phyloP scores from a whole-genome alignment of 2,797 vertebrate species.

The Chloroceryle amazona region DNA sequence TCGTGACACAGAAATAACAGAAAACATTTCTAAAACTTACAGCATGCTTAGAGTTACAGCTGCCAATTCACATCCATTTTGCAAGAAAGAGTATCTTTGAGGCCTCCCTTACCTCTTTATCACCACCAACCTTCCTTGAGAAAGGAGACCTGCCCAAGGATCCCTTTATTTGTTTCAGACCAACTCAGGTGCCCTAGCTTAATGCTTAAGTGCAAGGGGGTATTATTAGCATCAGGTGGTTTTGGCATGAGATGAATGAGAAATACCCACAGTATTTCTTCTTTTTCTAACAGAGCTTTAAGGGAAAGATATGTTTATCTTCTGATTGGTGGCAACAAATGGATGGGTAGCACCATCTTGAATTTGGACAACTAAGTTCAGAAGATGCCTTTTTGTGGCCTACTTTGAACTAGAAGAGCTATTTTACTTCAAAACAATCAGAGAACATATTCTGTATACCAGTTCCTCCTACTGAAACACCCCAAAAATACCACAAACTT shows the following conservation, averaged over 20 bases:
- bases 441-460: not conserved
- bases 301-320: not conserved
- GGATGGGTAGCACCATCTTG: not conserved
- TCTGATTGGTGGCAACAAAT: not conserved
- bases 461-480: not conserved
- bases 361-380: not conserved
- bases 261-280: fast-evolving
- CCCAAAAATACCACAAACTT: not conserved
- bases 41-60: fast-evolving
- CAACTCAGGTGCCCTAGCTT: not conserved
- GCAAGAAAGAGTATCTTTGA: fast-evolving
- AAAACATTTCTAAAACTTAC: not conserved
- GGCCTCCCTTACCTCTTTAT: fast-evolving
- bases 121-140: fast-evolving
- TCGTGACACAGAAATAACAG: fast-evolving
- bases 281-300: not conserved
- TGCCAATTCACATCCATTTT: fast-evolving
- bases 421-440: not conserved
- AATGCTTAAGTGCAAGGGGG: not conserved
- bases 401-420: not conserved
- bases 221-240: not conserved
- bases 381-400: not conserved
- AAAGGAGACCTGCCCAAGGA: fast-evolving
- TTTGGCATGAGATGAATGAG: not conserved
- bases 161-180: not conserved